Conservation (phyloP, 2,113 vertebrate species). For the Chaetodon trifascialis region DNA sequence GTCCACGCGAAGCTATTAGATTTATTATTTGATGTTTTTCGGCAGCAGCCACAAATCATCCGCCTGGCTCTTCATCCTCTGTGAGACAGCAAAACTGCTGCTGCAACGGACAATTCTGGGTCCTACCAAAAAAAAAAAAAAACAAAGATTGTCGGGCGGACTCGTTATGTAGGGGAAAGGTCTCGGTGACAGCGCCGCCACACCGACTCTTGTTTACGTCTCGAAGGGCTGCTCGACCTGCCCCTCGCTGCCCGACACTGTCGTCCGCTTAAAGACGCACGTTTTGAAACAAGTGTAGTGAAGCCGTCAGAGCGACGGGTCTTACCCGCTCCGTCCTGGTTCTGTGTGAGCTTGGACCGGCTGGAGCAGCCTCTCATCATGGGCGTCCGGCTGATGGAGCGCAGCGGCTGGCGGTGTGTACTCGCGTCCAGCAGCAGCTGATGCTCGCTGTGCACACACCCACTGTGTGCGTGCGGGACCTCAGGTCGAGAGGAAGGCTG, state of each 20-base stretch:
- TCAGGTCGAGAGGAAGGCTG: slow-evolving; percentile 17
- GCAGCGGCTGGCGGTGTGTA: slow-evolving; percentile 40
- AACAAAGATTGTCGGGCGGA: background rate
- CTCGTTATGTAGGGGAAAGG: slow-evolving; percentile 72
- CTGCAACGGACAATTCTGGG: background rate
- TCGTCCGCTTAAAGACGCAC: background rate
- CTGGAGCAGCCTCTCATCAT: slow-evolving; percentile 86
- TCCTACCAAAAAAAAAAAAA: background rate
- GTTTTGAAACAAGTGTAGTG: background rate
- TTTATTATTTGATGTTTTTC: background rate
- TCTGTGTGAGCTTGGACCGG: slow-evolving; percentile 70
- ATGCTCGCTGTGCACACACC: slow-evolving; percentile 57
- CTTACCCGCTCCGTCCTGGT: slow-evolving; percentile 79
- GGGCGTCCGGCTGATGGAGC: slow-evolving; percentile 65
- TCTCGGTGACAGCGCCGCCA: slow-evolving; percentile 52
- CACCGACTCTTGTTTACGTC: slow-evolving; percentile 72
- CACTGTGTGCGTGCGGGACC: slow-evolving; percentile 24
- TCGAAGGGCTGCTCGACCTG: background rate
- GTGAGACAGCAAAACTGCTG: background rate
- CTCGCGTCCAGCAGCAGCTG: slow-evolving; percentile 56
- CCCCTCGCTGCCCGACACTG: no score
- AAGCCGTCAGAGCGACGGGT: background rate
- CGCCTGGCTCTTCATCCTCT: background rate
- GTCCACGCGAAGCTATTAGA: background rate
- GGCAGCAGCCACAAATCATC: slow-evolving; percentile 5